These are phyloP conservation scores for Phycodurus eques DNA, from an alignment of 2,113 vertebrate species.

Conservation along the genomic window DNA sequence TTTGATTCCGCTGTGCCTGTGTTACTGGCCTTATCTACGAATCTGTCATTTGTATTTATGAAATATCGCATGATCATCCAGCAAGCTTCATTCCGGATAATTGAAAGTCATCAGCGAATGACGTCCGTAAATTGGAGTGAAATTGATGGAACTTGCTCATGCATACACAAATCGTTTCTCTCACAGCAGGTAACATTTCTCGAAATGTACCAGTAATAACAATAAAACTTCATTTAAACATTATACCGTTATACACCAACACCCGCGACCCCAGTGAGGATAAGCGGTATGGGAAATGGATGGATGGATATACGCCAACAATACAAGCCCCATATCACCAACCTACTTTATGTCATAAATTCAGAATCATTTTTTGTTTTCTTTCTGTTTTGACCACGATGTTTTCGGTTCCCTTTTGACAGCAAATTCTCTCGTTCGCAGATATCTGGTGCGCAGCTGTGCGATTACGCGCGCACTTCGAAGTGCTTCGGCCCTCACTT, in stretches of 20 bases:
- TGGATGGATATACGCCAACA: too few relatives aligned
- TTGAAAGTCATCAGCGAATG: conserved; percentile 29
- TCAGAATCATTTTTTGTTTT: too few relatives aligned
- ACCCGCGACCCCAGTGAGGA: too few relatives aligned
- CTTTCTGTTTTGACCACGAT: too few relatives aligned
- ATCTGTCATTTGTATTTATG: not conserved
- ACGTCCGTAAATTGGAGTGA: conserved; percentile 30
- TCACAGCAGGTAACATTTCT: conserved; percentile 1
- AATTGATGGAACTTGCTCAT: conserved; percentile 1
- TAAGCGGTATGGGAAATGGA: too few relatives aligned
- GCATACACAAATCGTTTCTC: not conserved
- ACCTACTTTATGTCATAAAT: too few relatives aligned
- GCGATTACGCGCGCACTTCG: conserved; percentile 77
- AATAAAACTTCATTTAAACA: not conserved
- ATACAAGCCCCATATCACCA: too few relatives aligned
- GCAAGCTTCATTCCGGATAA: conserved; percentile 23
- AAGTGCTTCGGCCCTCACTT: too few relatives aligned
- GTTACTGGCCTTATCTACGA: not conserved
- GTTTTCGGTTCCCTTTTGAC: too few relatives aligned
- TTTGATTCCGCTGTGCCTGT: not conserved
- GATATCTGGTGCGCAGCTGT: conserved; percentile 78
- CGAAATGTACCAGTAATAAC: conserved; percentile 5
- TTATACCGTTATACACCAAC: too few relatives aligned
- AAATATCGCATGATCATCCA: conserved; percentile 10
- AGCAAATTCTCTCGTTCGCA: conserved; percentile 10